A percentile compares a stretch with the other conserved stretches of the same genome.
Conservation (phyloP, 1,140 invertebrate species). For the Hyles euphorbiae region DNA sequence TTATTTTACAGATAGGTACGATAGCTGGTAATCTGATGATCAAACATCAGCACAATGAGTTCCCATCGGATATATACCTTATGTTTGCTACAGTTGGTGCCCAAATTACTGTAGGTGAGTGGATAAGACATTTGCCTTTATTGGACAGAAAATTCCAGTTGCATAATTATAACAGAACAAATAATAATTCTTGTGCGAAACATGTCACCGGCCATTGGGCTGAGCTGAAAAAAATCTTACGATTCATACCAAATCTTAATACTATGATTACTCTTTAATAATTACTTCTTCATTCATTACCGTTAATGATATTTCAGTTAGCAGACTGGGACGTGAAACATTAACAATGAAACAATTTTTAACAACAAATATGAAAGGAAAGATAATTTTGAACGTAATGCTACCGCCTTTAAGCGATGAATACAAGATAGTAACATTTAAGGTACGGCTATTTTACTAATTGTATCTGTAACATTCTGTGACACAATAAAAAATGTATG, state of each 20-base stretch:
- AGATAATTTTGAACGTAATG: constrained; percentile 12
- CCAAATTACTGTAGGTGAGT: constrained; percentile 76
- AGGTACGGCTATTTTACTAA: constrained; percentile 4
- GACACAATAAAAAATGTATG: too few species aligned
- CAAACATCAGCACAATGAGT: constrained; percentile 81
- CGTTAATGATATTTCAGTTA: background rate
- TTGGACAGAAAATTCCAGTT: too few species aligned
- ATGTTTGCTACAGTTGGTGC: constrained; percentile 81
- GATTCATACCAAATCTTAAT: too few species aligned
- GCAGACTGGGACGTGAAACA: background rate
- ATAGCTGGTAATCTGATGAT: constrained; percentile 86
- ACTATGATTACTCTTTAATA: too few species aligned
- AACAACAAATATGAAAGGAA: constrained; percentile 10
- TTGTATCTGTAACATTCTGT: too few species aligned
- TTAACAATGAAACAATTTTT: constrained; percentile 15
- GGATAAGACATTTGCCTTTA: background rate
- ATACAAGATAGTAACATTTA: constrained; percentile 12
- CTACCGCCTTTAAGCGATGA: constrained; percentile 14
- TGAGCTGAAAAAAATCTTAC: too few species aligned
- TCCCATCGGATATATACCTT: constrained; percentile 85
- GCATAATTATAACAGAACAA: too few species aligned
- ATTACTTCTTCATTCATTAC: too few species aligned
- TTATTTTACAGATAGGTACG: constrained; percentile 76
- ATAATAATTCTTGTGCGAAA: too few species aligned
- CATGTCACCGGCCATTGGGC: too few species aligned